phyloP scores from a whole-genome alignment of 2,797 vertebrate species.

The Acropternis orthonyx region DNA sequence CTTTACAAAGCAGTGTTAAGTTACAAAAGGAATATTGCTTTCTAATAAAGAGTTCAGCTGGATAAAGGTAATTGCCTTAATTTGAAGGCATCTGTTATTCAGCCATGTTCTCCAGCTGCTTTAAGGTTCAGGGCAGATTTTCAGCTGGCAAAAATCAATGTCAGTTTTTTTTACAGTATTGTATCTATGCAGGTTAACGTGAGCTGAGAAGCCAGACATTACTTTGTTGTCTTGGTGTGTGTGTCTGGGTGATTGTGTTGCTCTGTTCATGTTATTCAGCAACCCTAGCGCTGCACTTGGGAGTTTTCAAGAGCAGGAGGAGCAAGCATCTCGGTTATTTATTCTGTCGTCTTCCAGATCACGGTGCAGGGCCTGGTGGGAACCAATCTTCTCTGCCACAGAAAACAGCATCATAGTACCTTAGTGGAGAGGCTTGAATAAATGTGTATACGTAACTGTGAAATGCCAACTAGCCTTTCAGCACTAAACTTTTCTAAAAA shows the following conservation, averaged over 20 bases:
- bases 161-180: neutral
- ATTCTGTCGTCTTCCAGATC: neutral
- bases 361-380: neutral
- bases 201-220: neutral
- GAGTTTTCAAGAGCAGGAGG: neutral
- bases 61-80: neutral
- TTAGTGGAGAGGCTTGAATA: neutral
- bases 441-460: constrained; percentile 25
- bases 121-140: neutral
- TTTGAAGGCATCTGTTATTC: neutral
- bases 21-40: neutral
- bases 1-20: neutral
- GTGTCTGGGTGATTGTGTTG: neutral
- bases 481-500: constrained; percentile 39
- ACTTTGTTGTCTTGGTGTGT: neutral
- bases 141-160: neutral
- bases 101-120: neutral
- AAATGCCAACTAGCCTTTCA: constrained; percentile 26
- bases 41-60: neutral
- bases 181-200: neutral
- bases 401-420: neutral
- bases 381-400: neutral
- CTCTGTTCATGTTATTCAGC: neutral
- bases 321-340: neutral
- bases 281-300: neutral